Conservation (phyloP, 2,888 invertebrate genomes). For the Heterodera filipjevi region DNA sequence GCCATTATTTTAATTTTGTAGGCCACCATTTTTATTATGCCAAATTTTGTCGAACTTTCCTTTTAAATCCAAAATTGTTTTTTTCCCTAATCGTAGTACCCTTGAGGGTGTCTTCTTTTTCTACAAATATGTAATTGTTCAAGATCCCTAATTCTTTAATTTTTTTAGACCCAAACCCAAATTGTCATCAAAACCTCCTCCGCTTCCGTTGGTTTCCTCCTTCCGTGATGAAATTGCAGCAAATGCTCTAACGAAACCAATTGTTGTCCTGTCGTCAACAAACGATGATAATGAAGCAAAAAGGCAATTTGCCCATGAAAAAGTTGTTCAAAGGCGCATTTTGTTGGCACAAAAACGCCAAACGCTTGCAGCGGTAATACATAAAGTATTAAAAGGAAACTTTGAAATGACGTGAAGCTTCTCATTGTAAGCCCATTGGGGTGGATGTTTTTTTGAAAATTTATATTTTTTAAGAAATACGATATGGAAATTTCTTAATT, state of each 20-base stretch:
- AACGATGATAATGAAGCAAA: neutral
- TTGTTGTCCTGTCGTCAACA: no score
- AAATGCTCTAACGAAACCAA: neutral
- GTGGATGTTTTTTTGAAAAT: no score
- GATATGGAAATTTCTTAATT: no score
- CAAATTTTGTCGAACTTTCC: neutral
- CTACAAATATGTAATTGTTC: no score
- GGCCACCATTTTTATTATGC: no score
- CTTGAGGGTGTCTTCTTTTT: no score
- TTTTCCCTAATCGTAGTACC: neutral
- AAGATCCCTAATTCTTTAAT: neutral
- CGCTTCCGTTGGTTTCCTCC: neutral
- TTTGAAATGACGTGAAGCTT: no score
- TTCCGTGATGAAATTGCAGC: neutral
- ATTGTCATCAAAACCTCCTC: conserved; percentile 27
- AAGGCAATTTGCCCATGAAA: neutral
- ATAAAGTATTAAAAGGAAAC: neutral
- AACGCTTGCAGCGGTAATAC: neutral
- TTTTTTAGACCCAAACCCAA: conserved; percentile 23
- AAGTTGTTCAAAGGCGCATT: neutral
- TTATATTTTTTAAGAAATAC: no score
- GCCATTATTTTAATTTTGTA: no score
- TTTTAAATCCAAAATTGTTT: neutral
- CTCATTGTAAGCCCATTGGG: no score
- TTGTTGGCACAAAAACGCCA: neutral